Base-by-base conservation (phyloP, 2,797 vertebrate genomes). In the Melanitta fusca region DNA sequence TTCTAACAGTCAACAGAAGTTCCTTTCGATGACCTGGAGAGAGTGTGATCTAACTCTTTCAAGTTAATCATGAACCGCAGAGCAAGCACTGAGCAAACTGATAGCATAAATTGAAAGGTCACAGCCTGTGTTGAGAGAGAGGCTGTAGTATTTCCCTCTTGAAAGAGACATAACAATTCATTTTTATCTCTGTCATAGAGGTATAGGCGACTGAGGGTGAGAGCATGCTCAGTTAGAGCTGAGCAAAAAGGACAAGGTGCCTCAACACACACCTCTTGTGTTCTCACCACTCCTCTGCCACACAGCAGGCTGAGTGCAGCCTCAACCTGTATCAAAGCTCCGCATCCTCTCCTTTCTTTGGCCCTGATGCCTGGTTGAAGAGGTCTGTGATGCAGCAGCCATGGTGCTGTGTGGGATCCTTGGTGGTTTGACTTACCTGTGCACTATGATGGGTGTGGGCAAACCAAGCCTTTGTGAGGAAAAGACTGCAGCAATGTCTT, bases 71-170 rank as follows among this genome's bases (percentile, higher is more conserved):
- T 93, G 90, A 95, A 80, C 91, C 80, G 78, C 80, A 91, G 71
- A 91, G 85, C 74, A 79, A 87, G 89, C 66, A 38, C 80, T 82
- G 93, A 91, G 94, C 94, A 96, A 96, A 91, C 91, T 65, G 95
- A 91, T 82, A 51, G 85, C 89, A 88, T 80, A 91, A 91, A 95
- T 90, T 95, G 94, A 96, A 97, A 95, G 94, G 95, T 96, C 93
- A 92, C 85, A 78, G 94, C 71, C 80, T 84, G 57, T 54, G 80
- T 56, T 66, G 87, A 91, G 95, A 83, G 74, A 78, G 22, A 92
- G 39, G 61, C 75, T 91, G 74, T 86, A 78, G 80, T 87, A 91
- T 82, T 88, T 89, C 77, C 57, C 43, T 68, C 49, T 87, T 73
- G 27, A 84, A 51, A 92, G 45, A 93, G 83, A 89, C 69, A 45